Conservation (phyloP, 2,797 vertebrate genomes). For the Allobates femoralis region DNA sequence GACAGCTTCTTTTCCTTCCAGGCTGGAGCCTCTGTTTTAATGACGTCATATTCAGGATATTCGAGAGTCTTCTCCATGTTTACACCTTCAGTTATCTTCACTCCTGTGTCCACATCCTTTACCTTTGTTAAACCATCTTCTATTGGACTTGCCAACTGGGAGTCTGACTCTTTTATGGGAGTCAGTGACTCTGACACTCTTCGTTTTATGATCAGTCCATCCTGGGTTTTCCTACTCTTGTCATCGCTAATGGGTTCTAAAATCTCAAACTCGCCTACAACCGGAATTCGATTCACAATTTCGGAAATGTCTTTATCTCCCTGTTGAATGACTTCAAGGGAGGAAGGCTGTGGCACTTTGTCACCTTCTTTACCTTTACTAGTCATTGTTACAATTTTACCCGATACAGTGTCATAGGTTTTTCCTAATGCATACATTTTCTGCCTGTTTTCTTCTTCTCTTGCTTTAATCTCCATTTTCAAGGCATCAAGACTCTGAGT, state of each 20-base stretch:
- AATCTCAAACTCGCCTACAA: constrained; percentile 80
- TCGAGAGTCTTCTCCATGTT: constrained; percentile 67
- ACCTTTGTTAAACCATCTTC: constrained; percentile 71
- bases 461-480: constrained; percentile 78
- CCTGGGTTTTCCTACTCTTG: constrained; percentile 71
- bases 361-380: constrained; percentile 77
- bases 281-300: constrained; percentile 73
- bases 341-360: constrained; percentile 68
- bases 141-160: constrained; percentile 75
- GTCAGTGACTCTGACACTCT: constrained; percentile 79
- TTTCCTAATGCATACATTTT: constrained; percentile 82
- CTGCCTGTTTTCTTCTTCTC: constrained; percentile 79
- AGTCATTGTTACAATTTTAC: constrained; percentile 85
- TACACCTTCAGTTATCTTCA: constrained; percentile 56
- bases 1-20: constrained; percentile 78
- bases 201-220: constrained; percentile 69
- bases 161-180: constrained; percentile 85
- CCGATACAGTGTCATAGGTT: constrained; percentile 84
- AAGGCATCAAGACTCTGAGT: constrained; percentile 80
- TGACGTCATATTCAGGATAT: constrained; percentile 68
- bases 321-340: constrained; percentile 74
- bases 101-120: constrained; percentile 62
- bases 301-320: constrained; percentile 68
- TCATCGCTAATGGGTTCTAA: constrained; percentile 79
- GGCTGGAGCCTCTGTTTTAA: constrained; percentile 71